Conservation (phyloP, 2,797 vertebrate genomes). For the Vespertilio murinus region DNA sequence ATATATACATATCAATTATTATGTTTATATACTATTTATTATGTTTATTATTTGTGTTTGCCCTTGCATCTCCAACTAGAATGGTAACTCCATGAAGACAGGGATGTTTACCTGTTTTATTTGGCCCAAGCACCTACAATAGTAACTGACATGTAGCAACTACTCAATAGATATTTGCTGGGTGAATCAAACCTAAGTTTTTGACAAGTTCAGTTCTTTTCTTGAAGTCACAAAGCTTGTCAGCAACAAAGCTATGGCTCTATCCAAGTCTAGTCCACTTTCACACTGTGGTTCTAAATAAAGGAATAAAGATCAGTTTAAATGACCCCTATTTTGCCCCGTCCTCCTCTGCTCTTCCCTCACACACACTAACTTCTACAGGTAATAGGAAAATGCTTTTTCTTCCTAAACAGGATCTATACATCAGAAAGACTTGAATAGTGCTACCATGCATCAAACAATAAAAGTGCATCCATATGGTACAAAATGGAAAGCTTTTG, state of each 20-base stretch:
- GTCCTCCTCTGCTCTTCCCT: background rate
- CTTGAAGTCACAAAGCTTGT: background rate
- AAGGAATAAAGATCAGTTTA: background rate
- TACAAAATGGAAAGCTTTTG: slow-evolving; percentile 16
- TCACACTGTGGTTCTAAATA: background rate
- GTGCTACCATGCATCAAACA: background rate
- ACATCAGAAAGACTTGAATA: background rate
- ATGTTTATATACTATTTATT: background rate
- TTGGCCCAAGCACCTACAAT: background rate
- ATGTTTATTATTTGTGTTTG: background rate
- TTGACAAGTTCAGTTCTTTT: background rate
- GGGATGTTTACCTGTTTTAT: background rate
- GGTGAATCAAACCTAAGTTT: background rate
- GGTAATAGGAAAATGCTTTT: background rate
- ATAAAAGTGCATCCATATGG: background rate
- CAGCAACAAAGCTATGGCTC: background rate
- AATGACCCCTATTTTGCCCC: background rate
- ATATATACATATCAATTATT: background rate
- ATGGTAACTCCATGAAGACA: background rate
- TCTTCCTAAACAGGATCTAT: background rate
- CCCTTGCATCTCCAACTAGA: background rate
- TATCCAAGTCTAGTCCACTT: background rate
- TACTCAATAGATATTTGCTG: background rate
- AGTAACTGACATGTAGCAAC: background rate
- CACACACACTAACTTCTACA: background rate